A percentile compares a stretch with the other conserved stretches of the same genome.
Evolutionary conservation across 2,888 invertebrate genomes (phyloP).

Genomic region (Hofmannophila pseudospretella): DNA sequence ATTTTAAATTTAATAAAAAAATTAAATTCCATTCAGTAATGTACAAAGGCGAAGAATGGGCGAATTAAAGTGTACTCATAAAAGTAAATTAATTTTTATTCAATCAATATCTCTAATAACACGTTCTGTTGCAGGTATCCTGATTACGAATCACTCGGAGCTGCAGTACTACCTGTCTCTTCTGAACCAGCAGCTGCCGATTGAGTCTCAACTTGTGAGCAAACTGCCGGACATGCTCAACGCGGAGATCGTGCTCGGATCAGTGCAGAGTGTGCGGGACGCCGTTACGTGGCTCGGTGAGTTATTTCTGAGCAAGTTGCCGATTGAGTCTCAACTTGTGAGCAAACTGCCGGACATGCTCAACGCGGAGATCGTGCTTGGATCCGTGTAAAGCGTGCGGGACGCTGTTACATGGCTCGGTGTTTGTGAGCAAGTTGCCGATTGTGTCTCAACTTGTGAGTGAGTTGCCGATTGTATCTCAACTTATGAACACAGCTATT

Average conservation of each 20-base stretch:
- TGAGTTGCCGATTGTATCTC: too few relatives aligned
- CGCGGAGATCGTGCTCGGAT: slow-evolving; percentile 98
- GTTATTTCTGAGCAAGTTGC: slow-evolving; percentile 80
- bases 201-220: slow-evolving; percentile 96
- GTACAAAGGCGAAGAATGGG: too few relatives aligned
- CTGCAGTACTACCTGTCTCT: slow-evolving; percentile 98
- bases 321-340: slow-evolving; percentile 97
- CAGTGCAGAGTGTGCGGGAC: slow-evolving; percentile 90
- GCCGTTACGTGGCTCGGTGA: slow-evolving; percentile 94
- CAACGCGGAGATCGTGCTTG: slow-evolving; percentile 98
- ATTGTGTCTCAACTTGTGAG: too few relatives aligned
- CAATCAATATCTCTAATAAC: too few relatives aligned
- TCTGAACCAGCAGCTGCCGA: slow-evolving; percentile 98
- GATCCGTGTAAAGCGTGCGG: slow-evolving; percentile 90
- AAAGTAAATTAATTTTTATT: too few relatives aligned
- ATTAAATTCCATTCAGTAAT: too few relatives aligned
- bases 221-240: slow-evolving; percentile 98
- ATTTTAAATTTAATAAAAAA: too few relatives aligned
- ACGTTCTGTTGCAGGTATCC: slow-evolving; percentile 89
- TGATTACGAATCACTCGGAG: slow-evolving; percentile 99
- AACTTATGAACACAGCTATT: too few relatives aligned
- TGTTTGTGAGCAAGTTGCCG: not conserved
- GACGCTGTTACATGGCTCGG: slow-evolving; percentile 97
- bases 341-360: slow-evolving; percentile 96
- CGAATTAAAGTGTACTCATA: too few relatives aligned